Percentiles rank a stretch among this genome's conserved stretches.
These are phyloP conservation scores for Microplitis demolitor DNA, from an alignment of 1,140 invertebrate species.

Conservation along the genomic window DNA sequence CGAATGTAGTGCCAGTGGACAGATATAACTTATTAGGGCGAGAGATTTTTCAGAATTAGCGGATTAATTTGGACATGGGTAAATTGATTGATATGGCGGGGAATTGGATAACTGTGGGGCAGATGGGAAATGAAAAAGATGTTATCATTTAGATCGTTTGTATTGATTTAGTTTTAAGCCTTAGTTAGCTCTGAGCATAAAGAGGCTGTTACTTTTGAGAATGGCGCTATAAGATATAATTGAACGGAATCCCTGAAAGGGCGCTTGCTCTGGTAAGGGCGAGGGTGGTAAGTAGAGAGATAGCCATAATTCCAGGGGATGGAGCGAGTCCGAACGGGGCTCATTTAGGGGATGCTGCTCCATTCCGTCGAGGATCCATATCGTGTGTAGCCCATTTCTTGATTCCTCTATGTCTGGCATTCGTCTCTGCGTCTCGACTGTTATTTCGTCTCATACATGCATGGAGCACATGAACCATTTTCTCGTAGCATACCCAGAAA, in stretches of 20 bases:
- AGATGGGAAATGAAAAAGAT: no score
- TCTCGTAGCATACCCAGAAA: conserved; percentile 25
- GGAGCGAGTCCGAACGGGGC: conserved; percentile 29
- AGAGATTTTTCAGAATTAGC: no score
- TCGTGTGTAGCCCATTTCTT: no score
- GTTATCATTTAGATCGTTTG: no score
- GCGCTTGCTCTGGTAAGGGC: conserved; percentile 34
- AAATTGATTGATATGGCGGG: no score
- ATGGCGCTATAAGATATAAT: conserved; percentile 47
- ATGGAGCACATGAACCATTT: neutral
- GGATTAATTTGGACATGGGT: no score
- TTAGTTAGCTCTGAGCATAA: neutral
- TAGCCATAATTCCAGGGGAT: conserved; percentile 38
- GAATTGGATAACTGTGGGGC: no score
- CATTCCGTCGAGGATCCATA: conserved; percentile 7
- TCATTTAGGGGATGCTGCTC: conserved; percentile 40
- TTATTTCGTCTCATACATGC: no score
- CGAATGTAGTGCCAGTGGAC: no score
- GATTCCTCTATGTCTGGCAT: neutral
- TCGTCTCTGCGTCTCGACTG: neutral
- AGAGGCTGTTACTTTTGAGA: conserved; percentile 35
- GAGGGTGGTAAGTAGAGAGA: neutral
- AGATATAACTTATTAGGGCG: no score
- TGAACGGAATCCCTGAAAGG: conserved; percentile 45
- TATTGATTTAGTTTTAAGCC: no score